These are phyloP conservation scores for Tretioscincus oriximinensis DNA, from an alignment of 2,113 vertebrate species.

Conservation along the genomic window DNA sequence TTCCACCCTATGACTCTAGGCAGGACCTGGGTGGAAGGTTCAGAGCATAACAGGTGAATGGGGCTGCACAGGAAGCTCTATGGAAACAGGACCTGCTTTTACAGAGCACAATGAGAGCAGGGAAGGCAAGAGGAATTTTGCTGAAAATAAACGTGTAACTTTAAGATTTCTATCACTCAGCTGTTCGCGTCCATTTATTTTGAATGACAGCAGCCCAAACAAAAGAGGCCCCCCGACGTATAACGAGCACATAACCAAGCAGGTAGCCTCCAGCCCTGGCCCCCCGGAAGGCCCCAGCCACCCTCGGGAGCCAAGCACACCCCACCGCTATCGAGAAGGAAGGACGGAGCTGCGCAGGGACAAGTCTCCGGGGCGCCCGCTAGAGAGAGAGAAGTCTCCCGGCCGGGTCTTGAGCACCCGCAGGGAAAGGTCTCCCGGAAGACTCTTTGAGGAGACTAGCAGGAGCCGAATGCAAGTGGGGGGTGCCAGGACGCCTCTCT, in stretches of 20 bases:
- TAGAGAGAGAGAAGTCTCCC: constrained; percentile 95
- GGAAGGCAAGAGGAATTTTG: background rate
- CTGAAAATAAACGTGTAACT: background rate
- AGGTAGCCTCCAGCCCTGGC: constrained; percentile 87
- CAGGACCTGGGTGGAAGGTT: background rate
- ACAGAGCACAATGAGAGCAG: too few relatives aligned
- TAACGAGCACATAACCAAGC: constrained; percentile 98
- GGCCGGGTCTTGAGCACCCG: constrained; percentile 90
- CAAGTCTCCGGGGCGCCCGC: constrained; percentile 91
- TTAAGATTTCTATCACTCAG: constrained; percentile 49
- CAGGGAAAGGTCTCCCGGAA: constrained; percentile 90
- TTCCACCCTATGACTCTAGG: background rate
- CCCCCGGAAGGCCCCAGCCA: constrained; percentile 85
- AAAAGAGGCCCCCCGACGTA: constrained; percentile 97
- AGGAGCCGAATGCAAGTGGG: constrained; percentile 85
- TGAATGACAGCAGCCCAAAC: constrained; percentile 85
- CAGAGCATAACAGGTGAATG: too few relatives aligned
- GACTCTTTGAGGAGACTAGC: constrained; percentile 87
- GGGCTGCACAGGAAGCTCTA: background rate
- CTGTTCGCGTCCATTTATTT: constrained; percentile 49
- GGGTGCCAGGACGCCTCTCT: constrained; percentile 88
- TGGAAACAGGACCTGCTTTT: background rate
- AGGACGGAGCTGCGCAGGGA: constrained; percentile 92
- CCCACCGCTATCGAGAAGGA: constrained; percentile 94
- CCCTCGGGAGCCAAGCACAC: constrained; percentile 94